Evolutionary conservation across 2,888 invertebrate genomes (phyloP).

Genomic region (Cryptus armator): DNA sequence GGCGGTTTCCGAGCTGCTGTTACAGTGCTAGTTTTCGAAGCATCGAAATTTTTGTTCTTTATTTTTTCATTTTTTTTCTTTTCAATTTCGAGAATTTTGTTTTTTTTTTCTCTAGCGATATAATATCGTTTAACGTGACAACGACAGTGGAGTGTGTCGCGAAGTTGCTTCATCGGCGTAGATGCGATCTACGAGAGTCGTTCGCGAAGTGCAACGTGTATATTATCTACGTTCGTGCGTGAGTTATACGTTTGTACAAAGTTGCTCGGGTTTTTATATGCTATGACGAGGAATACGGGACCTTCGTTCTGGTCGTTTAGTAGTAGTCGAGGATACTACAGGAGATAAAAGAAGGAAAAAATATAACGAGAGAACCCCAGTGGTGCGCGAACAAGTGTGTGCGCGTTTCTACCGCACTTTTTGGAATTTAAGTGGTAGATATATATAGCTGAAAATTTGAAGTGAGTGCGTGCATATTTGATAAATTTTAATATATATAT

Average conservation of each 20-base stretch:
- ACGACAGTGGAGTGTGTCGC: neutral
- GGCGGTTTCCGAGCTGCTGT: neutral
- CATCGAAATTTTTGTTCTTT: neutral
- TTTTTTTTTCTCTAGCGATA: neutral
- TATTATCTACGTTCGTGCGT: slow-evolving; percentile 19
- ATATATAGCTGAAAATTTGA: neutral
- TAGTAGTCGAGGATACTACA: slow-evolving; percentile 53
- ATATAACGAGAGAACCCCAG: neutral
- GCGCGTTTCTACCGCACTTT: neutral
- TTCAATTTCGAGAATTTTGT: neutral
- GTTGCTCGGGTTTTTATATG: slow-evolving; percentile 23
- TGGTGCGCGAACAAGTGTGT: slow-evolving; percentile 29
- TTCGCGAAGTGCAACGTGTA: neutral
- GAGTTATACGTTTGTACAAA: neutral
- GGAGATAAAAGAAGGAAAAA: slow-evolving; percentile 37
- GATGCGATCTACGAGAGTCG: slow-evolving; percentile 1
- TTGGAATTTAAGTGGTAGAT: slow-evolving; percentile 28
- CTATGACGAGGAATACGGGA: slow-evolving; percentile 62
- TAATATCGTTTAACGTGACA: neutral
- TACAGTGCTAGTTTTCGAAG: neutral
- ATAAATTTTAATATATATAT: slow-evolving; percentile 27
- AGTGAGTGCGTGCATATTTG: slow-evolving; percentile 22
- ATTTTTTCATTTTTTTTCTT: neutral
- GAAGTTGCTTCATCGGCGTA: neutral
- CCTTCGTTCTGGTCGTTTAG: slow-evolving; percentile 34